These are phyloP conservation scores for Hypolimnas misippus DNA, from an alignment of 2,888 invertebrate species.

Conservation along the genomic window DNA sequence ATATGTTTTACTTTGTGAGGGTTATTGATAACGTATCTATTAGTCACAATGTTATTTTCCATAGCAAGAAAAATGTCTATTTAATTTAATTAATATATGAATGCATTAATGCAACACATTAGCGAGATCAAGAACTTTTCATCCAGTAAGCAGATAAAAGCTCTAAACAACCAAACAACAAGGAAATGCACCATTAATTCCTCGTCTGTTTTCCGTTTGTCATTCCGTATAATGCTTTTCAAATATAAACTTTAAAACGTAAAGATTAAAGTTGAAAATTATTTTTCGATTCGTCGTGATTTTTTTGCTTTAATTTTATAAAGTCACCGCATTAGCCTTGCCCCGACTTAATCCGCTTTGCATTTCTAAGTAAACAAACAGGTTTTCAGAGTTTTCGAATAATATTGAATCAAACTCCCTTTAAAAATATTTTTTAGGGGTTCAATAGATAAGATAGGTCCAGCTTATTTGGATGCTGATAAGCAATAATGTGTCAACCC, in stretches of 20 bases:
- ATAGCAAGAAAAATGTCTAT: too few relatives aligned
- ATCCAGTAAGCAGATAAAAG: constrained; percentile 45
- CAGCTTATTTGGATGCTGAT: too few relatives aligned
- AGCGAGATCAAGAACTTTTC: constrained; percentile 8
- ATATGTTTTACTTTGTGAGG: too few relatives aligned
- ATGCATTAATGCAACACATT: constrained; percentile 2
- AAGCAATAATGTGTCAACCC: too few relatives aligned
- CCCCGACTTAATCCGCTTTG: constrained; percentile 67
- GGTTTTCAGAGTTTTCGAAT: constrained; percentile 32
- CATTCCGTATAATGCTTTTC: neutral
- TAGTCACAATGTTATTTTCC: too few relatives aligned
- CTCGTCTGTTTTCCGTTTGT: constrained; percentile 37
- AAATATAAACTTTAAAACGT: constrained; percentile 20
- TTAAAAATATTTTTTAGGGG: constrained; percentile 6
- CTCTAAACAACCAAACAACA: constrained; percentile 46
- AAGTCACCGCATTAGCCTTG: constrained; percentile 65
- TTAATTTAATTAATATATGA: neutral
- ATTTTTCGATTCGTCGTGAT: constrained; percentile 21
- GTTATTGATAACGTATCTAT: too few relatives aligned
- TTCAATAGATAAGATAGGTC: too few relatives aligned
- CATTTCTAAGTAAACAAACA: constrained; percentile 65
- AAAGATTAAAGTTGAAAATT: constrained; percentile 17
- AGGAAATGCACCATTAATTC: constrained; percentile 48
- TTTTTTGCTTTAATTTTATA: constrained; percentile 60
- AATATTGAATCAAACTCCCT: constrained; percentile 29